These are phyloP conservation scores for Ursus arctos DNA, from an alignment of 2,113 vertebrate species.

Conservation along the genomic window DNA sequence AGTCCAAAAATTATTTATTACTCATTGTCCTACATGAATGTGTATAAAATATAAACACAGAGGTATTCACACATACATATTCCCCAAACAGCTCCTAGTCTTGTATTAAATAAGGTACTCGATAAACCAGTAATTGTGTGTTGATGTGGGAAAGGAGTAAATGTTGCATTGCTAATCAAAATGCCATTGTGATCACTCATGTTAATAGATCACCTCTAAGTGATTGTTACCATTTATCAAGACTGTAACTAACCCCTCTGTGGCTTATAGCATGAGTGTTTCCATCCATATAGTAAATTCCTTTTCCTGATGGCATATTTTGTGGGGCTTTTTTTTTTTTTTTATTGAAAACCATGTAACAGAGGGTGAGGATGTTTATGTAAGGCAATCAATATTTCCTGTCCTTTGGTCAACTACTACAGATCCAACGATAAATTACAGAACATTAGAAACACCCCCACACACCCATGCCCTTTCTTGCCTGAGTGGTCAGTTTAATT, in stretches of 20 bases:
- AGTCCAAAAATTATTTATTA: not conserved
- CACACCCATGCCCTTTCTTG: not conserved
- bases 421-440: not conserved
- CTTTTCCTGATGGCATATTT: not conserved
- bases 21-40: no score
- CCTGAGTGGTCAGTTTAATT: not conserved
- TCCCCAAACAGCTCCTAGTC: not conserved
- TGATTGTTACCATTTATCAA: not conserved
- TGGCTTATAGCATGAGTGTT: not conserved
- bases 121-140: not conserved
- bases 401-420: not conserved
- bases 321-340: not conserved
- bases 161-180: slow-evolving; percentile 1
- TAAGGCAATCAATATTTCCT: not conserved
- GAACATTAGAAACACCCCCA: not conserved
- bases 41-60: not conserved
- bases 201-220: not conserved
- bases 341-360: slow-evolving; percentile 8
- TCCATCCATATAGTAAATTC: not conserved
- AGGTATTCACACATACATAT: not conserved
- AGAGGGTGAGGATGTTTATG: not conserved
- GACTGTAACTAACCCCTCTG: not conserved
- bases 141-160: slow-evolving; percentile 24
- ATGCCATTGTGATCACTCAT: not conserved
- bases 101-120: not conserved